phyloP scores from a whole-genome alignment of 2,888 invertebrate genomes.

The Drosophila engyochracea region DNA sequence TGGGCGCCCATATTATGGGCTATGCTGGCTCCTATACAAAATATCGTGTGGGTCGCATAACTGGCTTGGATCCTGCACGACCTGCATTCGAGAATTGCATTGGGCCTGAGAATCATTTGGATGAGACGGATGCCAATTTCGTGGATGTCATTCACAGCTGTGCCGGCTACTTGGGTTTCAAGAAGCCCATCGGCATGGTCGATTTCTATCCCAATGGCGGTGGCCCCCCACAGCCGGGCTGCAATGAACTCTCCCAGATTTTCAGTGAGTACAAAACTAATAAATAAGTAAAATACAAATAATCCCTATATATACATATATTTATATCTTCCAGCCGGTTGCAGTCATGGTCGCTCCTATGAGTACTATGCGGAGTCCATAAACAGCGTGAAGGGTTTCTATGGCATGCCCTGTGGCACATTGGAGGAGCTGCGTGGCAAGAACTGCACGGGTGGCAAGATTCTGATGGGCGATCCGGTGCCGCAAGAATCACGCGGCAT shows the following conservation, averaged over 20 bases:
- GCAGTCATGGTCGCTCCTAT: constrained; percentile 90
- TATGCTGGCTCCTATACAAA: constrained; percentile 86
- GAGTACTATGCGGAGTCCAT: constrained; percentile 89
- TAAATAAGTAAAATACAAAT: background rate
- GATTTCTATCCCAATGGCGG: constrained; percentile 93
- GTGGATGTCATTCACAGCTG: constrained; percentile 92
- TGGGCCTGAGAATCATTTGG: constrained; percentile 86
- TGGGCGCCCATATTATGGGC: constrained; percentile 88
- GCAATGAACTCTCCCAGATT: constrained; percentile 86
- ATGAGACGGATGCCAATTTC: constrained; percentile 89
- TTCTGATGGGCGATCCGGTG: constrained; percentile 87
- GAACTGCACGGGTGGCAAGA: constrained; percentile 80
- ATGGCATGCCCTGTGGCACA: constrained; percentile 87
- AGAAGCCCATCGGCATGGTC: constrained; percentile 88
- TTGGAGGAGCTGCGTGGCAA: constrained; percentile 84
- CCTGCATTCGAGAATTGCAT: constrained; percentile 84
- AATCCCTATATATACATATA: background rate
- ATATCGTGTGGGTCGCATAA: constrained; percentile 86
- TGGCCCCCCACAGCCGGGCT: constrained; percentile 89
- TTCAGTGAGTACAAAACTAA: constrained; percentile 73
- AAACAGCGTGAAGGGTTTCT: constrained; percentile 86
- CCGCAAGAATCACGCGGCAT: constrained; percentile 86
- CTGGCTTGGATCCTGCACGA: constrained; percentile 90
- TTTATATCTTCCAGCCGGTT: constrained; percentile 86
- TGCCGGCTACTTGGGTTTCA: constrained; percentile 88